Base-by-base conservation (phyloP, 2,888 invertebrate genomes). In the Rhagophthalmus giganteus region DNA sequence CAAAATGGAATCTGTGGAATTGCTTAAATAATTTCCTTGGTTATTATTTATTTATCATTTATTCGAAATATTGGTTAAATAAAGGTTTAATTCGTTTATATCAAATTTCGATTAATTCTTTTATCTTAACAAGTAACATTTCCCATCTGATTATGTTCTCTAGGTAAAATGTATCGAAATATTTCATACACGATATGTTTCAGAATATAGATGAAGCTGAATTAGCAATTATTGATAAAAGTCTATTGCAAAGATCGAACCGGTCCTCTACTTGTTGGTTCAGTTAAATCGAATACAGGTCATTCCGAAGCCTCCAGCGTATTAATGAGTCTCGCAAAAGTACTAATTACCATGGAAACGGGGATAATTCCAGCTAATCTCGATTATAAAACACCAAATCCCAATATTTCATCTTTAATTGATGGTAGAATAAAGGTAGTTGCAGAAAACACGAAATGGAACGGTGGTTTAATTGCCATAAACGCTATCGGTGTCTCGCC, bases 401-500 rank as follows among this genome's bases (percentile, higher is more conserved):
- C 86, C 0, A 90, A 95, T 68, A 90, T 98, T 49, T 86, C 90
- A 6, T 91, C 90, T 9, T 78, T 99, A 34, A 71, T 77, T 47
- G 91, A 97, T 69, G 98, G 97, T 0, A 81, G 41, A 35, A 12
- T 87, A 2, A 64, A 83, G 64, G 92, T 97, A 39, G 90, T 98
- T 14, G 84, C 87, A 55, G 82, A 86, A 69, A 86, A 88, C 67
- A 86, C 81, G 45, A 82, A 85, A 35, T 96, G 92, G 88, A 82
- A 86, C 31, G 94, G 94, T 28, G 93, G 92, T 10, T 81, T 91
- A 55, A 88, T 91, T 40, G 96, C 90, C 11, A 78, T 99, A 25
- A 98, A 98, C 78, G 94, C 94, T 8, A 94, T 99, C 74, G 98
- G 98, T n/a, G 91, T 98, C 75, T 94, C 96, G 57, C 97, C 98